Evolutionary conservation across 1,140 invertebrate genomes (phyloP).

Genomic region (Achatina immaculata): DNA sequence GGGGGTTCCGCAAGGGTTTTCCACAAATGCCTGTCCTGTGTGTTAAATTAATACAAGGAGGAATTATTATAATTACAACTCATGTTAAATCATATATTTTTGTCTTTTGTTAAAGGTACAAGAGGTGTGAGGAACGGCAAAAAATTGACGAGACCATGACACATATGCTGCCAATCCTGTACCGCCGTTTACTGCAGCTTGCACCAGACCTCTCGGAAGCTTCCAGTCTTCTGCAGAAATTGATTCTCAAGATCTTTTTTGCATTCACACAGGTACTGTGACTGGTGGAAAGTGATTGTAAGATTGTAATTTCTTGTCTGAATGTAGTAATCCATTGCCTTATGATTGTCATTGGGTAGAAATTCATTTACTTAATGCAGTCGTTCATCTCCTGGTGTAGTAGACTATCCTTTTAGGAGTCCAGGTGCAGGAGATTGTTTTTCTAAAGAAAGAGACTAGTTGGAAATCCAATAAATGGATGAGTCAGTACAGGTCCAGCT

Average conservation of each 20-base stretch:
- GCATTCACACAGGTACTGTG: conserved; percentile 86
- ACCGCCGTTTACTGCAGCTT: conserved; percentile 86
- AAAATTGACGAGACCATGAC: conserved; percentile 96
- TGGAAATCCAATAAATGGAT: no score
- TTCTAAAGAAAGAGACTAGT: no score
- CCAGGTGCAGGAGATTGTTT: no score
- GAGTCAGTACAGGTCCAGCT: no score
- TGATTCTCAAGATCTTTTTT: conserved; percentile 97
- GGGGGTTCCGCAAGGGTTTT: no score
- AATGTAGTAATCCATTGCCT: neutral
- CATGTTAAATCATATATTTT: no score
- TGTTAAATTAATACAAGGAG: no score
- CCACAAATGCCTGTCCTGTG: no score
- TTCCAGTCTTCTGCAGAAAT: conserved; percentile 92
- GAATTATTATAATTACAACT: no score
- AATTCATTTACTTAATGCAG: neutral
- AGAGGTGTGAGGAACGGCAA: conserved; percentile 87
- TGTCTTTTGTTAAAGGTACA: no score
- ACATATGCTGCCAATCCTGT: conserved; percentile 90
- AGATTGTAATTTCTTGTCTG: neutral
- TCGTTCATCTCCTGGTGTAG: neutral
- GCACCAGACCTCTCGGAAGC: conserved; percentile 87
- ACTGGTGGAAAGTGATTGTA: neutral
- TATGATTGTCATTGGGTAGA: neutral
- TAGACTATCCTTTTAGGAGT: neutral